Evolutionary conservation across 2,888 invertebrate genomes (phyloP).

Genomic region (Agelastica alni): DNA sequence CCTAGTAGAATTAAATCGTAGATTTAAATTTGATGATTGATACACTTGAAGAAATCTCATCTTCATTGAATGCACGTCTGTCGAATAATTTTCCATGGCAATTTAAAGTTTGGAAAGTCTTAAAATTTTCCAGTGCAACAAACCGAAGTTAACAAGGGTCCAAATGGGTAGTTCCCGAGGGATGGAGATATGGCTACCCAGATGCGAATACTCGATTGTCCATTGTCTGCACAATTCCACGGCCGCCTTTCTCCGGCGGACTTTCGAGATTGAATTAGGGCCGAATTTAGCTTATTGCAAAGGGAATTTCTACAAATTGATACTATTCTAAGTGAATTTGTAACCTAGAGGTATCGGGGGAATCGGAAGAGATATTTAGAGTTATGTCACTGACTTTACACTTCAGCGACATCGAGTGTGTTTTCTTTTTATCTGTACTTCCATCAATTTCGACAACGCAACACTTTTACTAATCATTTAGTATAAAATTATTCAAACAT

Average conservation of each 20-base stretch:
- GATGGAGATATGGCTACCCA: conserved; percentile 48
- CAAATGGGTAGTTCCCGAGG: conserved; percentile 45
- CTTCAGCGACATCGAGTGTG: no score
- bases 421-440: no score
- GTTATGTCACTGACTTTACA: conserved; percentile 5
- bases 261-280: conserved; percentile 51
- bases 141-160: conserved; percentile 48
- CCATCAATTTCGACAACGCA: no score
- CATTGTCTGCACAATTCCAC: conserved; percentile 51
- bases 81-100: conserved; percentile 7
- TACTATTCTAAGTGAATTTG: conserved; percentile 38
- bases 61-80: no score
- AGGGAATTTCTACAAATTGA: conserved; percentile 47
- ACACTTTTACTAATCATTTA: no score
- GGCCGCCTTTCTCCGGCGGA: conserved; percentile 46
- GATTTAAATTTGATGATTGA: no score
- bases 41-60: no score
- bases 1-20: no score
- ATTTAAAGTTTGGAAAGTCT: conserved; percentile 34
- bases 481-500: no score
- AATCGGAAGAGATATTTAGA: conserved; percentile 22
- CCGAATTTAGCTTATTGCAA: conserved; percentile 51
- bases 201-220: conserved; percentile 54
- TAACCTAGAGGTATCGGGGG: conserved; percentile 23
- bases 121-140: conserved; percentile 42